Evolutionary conservation across 2,888 invertebrate genomes (phyloP).

Genomic region (Loripinus fragilis): DNA sequence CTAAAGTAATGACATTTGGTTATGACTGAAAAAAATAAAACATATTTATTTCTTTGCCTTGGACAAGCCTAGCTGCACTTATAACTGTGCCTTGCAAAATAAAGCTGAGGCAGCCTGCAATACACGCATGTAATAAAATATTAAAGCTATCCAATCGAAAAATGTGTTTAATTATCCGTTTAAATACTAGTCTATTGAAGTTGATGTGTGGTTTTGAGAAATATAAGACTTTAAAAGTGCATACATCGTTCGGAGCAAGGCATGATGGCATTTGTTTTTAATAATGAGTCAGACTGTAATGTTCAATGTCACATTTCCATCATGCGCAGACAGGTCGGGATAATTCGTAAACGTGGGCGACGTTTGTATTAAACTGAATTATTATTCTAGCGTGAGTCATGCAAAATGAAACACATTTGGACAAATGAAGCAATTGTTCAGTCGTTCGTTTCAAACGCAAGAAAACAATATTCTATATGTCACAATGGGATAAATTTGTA

Average conservation of each 20-base stretch:
- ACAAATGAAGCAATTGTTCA: neutral
- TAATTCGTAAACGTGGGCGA: neutral
- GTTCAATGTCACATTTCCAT: no score
- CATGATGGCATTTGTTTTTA: no score
- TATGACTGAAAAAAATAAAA: no score
- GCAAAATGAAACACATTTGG: neutral
- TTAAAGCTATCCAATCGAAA: conserved; percentile 9
- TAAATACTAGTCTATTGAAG: neutral
- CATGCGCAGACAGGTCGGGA: no score
- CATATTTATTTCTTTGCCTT: no score
- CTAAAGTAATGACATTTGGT: no score
- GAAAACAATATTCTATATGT: neutral
- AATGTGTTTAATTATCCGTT: conserved; percentile 14
- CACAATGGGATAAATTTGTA: neutral
- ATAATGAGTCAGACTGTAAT: no score
- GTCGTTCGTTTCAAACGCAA: neutral
- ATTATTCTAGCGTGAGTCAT: neutral
- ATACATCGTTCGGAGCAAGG: no score
- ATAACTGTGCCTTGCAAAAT: no score
- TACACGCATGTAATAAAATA: conserved; percentile 10
- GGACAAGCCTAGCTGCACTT: no score
- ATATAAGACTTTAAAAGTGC: no score
- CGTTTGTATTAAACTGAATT: neutral
- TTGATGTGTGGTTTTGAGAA: neutral
- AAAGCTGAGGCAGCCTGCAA: no score